Evolutionary conservation across 2,797 vertebrate genomes (phyloP).

Genomic region (Mycteria americana): DNA sequence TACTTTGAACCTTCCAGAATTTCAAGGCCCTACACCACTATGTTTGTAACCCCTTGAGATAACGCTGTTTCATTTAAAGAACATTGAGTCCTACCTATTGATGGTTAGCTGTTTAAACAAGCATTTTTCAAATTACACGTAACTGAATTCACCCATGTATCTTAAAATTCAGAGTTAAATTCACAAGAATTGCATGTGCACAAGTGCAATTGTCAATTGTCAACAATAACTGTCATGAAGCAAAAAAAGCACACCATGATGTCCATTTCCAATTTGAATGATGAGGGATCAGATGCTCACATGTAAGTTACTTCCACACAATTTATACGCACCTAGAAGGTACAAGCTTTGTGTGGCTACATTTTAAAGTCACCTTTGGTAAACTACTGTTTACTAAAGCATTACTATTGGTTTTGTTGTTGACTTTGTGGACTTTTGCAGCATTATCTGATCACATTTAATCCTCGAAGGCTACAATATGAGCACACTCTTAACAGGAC

Average conservation of each 20-base stretch:
- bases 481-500: background rate
- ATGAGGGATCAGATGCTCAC: background rate
- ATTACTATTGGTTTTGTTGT: background rate
- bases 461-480: background rate
- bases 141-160: background rate
- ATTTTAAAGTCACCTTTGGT: background rate
- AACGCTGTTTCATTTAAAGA: background rate
- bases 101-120: background rate
- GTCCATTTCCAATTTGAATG: background rate
- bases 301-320: background rate
- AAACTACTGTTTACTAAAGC: background rate
- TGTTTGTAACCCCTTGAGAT: background rate
- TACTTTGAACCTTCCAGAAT: background rate
- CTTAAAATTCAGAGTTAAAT: fast-evolving
- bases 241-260: background rate
- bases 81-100: background rate
- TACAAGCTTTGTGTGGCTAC: background rate
- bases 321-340: fast-evolving
- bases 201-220: background rate
- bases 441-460: background rate
- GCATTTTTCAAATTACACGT: background rate
- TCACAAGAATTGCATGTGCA: background rate
- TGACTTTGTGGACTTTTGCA: background rate
- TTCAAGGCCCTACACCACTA: background rate
- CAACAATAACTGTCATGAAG: background rate